Evolutionary conservation across 1,140 invertebrate genomes (phyloP).

Genomic region (Mamestra configurata): DNA sequence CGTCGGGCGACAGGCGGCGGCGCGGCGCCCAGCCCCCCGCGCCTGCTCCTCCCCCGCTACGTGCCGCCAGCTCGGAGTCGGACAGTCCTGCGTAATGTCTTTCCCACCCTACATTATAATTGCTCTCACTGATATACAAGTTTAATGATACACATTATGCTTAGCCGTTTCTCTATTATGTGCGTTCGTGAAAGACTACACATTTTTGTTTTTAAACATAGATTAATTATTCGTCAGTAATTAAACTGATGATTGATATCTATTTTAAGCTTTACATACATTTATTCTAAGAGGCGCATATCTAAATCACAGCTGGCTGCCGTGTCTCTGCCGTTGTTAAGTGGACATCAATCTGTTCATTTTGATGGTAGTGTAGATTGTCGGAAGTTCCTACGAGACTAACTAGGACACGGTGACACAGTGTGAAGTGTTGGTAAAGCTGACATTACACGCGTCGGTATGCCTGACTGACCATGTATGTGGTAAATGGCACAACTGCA

Average conservation of each 20-base stretch:
- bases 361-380: not conserved
- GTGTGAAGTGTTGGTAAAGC: slow-evolving; percentile 15
- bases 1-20: slow-evolving; percentile 90
- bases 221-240: not conserved
- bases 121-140: slow-evolving; percentile 22
- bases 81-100: slow-evolving; percentile 93
- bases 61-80: slow-evolving; percentile 93
- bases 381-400: not conserved
- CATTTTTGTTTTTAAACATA: not conserved
- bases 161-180: not conserved
- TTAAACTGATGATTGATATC: not conserved
- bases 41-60: slow-evolving; percentile 81
- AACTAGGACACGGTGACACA: not conserved
- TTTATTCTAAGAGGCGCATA: not conserved
- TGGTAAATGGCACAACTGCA: not conserved
- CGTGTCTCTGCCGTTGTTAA: not conserved
- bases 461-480: not conserved
- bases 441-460: not conserved
- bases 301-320: not conserved
- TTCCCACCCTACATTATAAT: slow-evolving; percentile 90
- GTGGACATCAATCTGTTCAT: not conserved
- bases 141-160: not conserved
- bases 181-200: not conserved
- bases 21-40: slow-evolving; percentile 74
- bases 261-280: not conserved